These are phyloP conservation scores for Diplolepis rosae DNA, from an alignment of 2,888 invertebrate species.

Conservation along the genomic window DNA sequence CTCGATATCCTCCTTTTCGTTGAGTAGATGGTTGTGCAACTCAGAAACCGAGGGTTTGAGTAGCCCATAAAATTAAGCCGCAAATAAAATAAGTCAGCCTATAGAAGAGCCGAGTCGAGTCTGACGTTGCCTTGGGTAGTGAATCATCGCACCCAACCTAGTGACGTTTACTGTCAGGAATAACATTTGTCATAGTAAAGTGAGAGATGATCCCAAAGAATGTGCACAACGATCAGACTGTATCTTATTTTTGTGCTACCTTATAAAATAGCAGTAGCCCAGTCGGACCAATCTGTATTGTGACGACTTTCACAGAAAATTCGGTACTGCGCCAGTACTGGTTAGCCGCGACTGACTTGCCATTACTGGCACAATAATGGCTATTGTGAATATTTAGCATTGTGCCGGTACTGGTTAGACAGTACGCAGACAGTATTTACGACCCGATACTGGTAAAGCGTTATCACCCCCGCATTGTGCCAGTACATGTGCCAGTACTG, in stretches of 20 bases:
- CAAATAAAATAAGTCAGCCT: conserved; percentile 61
- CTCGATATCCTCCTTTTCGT: conserved; percentile 16
- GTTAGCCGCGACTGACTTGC: no score
- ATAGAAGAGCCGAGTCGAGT: background rate
- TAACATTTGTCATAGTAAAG: conserved; percentile 69
- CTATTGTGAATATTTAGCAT: no score
- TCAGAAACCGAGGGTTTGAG: background rate
- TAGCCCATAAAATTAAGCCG: conserved; percentile 69
- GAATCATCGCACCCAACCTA: conserved; percentile 69
- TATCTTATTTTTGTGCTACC: background rate
- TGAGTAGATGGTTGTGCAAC: background rate
- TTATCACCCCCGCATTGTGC: no score
- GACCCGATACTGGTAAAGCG: no score
- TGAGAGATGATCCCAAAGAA: conserved; percentile 38
- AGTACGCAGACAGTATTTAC: no score
- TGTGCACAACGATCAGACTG: conserved; percentile 25
- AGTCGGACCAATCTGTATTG: no score
- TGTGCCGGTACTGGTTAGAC: no score
- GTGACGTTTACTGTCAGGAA: conserved; percentile 70
- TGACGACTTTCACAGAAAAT: no score
- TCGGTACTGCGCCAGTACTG: no score
- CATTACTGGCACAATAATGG: no score
- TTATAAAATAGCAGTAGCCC: no score
- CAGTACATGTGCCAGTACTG: no score
- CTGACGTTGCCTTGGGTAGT: conserved; percentile 53